phyloP scores from a whole-genome alignment of 2,888 invertebrate genomes.

The Heteromyza rotundicornis region DNA sequence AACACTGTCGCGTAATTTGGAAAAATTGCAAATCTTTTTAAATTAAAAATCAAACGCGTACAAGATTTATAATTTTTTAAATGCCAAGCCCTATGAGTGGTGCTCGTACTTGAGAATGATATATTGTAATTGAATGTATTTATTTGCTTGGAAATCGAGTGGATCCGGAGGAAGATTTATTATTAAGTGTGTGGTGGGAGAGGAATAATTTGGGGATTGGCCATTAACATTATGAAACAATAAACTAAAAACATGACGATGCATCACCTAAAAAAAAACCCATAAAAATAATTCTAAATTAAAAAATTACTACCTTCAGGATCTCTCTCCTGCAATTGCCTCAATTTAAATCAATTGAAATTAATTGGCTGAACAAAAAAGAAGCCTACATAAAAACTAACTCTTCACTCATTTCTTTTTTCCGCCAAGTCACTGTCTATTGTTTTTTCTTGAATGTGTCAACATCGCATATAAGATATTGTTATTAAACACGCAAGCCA shows the following conservation, averaged over 20 bases:
- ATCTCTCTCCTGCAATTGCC: conserved; percentile 28
- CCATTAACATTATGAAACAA: too few species aligned
- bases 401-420: too few species aligned
- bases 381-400: not conserved
- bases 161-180: not conserved
- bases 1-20: conserved; percentile 51
- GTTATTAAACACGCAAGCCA: conserved; percentile 48
- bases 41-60: conserved; percentile 9
- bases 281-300: too few species aligned
- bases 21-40: conserved; percentile 39
- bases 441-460: not conserved
- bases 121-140: not conserved
- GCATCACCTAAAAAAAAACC: too few species aligned
- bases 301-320: too few species aligned
- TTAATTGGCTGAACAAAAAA: conserved; percentile 49
- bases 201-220: too few species aligned
- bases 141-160: not conserved
- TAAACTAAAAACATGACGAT: too few species aligned
- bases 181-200: too few species aligned
- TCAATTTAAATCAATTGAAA: conserved; percentile 53
- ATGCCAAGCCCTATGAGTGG: too few species aligned
- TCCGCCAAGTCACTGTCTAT: not conserved
- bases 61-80: too few species aligned
- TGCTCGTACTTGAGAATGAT: not conserved
- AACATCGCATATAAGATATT: conserved; percentile 1